These are phyloP conservation scores for Caenorhabditis sulstoni DNA, from an alignment of 2,888 invertebrate species.

Conservation along the genomic window DNA sequence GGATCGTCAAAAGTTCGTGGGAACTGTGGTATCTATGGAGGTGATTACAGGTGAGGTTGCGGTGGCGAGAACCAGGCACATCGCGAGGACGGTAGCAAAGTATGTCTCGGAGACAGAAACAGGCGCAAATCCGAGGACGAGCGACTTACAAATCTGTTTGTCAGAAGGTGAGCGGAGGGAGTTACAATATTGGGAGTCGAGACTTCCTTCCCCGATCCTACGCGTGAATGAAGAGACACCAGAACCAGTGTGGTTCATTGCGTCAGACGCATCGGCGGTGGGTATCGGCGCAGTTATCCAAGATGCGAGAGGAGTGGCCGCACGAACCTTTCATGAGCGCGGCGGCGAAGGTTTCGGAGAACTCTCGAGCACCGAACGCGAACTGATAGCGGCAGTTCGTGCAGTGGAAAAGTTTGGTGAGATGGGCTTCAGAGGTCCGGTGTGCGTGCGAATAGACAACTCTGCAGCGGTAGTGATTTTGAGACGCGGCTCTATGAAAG, in stretches of 20 bases:
- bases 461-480: slow-evolving; percentile 15
- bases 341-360: neutral
- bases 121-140: no score
- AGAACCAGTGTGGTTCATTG: neutral
- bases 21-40: no score
- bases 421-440: neutral
- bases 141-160: no score
- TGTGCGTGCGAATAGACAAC: neutral
- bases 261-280: slow-evolving; percentile 7
- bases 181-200: neutral
- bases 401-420: neutral
- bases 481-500: slow-evolving; percentile 22
- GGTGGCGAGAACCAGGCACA: no score
- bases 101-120: no score
- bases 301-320: neutral
- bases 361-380: slow-evolving; percentile 13
- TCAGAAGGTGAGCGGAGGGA: slow-evolving; percentile 24
- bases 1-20: no score
- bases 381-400: slow-evolving; percentile 6
- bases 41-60: no score
- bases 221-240: neutral
- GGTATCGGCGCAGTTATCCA: slow-evolving; percentile 9
- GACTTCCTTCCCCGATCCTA: neutral
- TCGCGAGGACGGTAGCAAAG: no score
- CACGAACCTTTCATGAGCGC: neutral